Base-by-base conservation (phyloP, 2,888 invertebrate species). In the Mongoloraphidia duomilia region DNA sequence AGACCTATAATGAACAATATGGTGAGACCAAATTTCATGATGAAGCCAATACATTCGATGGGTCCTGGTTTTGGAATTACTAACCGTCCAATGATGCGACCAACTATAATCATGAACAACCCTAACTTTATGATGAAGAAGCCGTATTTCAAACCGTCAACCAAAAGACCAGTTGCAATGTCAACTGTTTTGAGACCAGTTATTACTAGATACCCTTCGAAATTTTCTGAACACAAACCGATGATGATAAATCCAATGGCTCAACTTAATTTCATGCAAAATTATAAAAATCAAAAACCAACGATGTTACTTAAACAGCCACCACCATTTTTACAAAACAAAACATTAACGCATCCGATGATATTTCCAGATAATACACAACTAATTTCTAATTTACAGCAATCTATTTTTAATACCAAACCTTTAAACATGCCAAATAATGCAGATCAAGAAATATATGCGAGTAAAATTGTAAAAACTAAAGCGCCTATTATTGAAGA, bases 121-220 rank as follows among this genome's bases (percentile, higher is more conserved):
- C 47, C 40, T 9, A 47, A 41, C 26, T 41, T 47, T 17, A 13
- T 36, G 10, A 41, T 47, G 41, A 47, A 48, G 37, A 48, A 43
- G 12, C 48, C 48, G 11, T 42, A 33, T 38, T 43, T 34, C 14
- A 36, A 42, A 36, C 45, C 26, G 2, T 26, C 26, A 26, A 26
- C 26, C 6, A 26, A 26, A 6, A 34, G 42, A 2, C 43, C 48
- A 9, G 13, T 43, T 9, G 14, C 34, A 10, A 43, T 48, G 43
- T 36, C 42, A 12, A 43, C 48, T 17, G 43, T 48, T 36, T 36
- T 48, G 34, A 38, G 48, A 9, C 48, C 48, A 9, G 26, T 48
- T 8, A 6, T 26, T n/a, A 13, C 17, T 38, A 43, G 11, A 12
- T 34, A 9, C 42, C 48, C 26, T 33, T 43, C 48, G 3, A 48